A percentile compares a stretch with the other conserved stretches of the same genome.
phyloP scores from a whole-genome alignment of 2,888 invertebrate genomes.

The Acronicta leporina region DNA sequence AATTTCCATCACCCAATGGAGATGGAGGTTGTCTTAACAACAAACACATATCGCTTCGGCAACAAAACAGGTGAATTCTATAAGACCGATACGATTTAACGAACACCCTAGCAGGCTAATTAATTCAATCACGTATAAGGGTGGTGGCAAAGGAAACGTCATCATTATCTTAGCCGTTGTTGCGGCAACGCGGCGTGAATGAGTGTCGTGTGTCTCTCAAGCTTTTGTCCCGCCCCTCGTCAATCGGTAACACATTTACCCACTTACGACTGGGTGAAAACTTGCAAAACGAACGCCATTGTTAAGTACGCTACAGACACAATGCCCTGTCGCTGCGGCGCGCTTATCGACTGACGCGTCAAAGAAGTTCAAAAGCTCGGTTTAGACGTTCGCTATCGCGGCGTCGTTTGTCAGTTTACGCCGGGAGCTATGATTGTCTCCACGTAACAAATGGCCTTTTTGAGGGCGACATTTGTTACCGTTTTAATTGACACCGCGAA shows the following conservation, averaged over 20 bases:
- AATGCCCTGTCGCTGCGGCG: slow-evolving; percentile 66
- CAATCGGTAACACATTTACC: slow-evolving; percentile 88
- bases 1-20: background rate
- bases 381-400: slow-evolving; percentile 80
- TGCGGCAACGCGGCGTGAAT: slow-evolving; percentile 69
- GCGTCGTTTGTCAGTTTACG: slow-evolving; percentile 84
- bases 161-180: slow-evolving; percentile 80
- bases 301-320: slow-evolving; percentile 71
- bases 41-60: slow-evolving; percentile 16
- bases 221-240: slow-evolving; percentile 75
- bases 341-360: slow-evolving; percentile 84
- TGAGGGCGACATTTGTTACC: slow-evolving; percentile 70
- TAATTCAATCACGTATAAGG: slow-evolving; percentile 67
- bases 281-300: slow-evolving; percentile 85
- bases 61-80: slow-evolving; percentile 46
- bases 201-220: slow-evolving; percentile 56
- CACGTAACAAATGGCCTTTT: slow-evolving; percentile 82
- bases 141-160: slow-evolving; percentile 69
- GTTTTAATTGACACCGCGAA: slow-evolving; percentile 78
- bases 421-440: slow-evolving; percentile 81
- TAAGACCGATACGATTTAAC: slow-evolving; percentile 52
- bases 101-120: slow-evolving; percentile 56
- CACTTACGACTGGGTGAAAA: slow-evolving; percentile 85
- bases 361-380: slow-evolving; percentile 87
- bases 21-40: background rate